Base-by-base conservation (phyloP, 2,797 vertebrate species). In the Malacoctenus gilli region DNA sequence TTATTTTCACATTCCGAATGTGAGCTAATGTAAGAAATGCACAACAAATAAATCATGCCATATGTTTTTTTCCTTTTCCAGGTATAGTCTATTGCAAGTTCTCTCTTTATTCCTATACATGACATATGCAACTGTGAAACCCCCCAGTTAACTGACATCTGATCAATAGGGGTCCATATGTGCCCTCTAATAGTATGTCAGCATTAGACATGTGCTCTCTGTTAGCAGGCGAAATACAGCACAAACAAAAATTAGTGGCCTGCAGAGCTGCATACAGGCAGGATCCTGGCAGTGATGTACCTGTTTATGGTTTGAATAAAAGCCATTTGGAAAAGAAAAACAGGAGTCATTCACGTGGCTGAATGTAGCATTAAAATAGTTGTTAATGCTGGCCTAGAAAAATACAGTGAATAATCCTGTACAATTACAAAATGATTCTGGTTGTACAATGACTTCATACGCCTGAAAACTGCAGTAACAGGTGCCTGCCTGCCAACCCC, bases 151-250 rank as follows among this genome's bases (percentile, higher is more conserved):
- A 54, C 14, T 57, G 35, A 36, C 57, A 50, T 38, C 7, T 35
- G 39, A 70, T 64, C 51, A 50, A 57, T 58, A 13, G 60, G 3
- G 10, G 30, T 54, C 52, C 18, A 47, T 39, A 39, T 35, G 31
- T 30, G 25, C 23, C 40, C 34, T 40, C 9, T 37, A 14, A 20
- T 47, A n/a, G 20, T 13, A 70, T 44, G 43, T 23, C 42, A 42
- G 5, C 30, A 44, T 35, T 30, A 14, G 19, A 36, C 4, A 14
- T 43, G 30, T 47, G 39, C 12, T 57, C 42, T 56, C 14, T 53
- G n/a, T 10, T n/a, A 4, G 25, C 8, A 10, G 13, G 15, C 30
- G 9, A 51, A 68, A 22, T 42, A 55, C 30, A 38, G 51, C 23
- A 70, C 30, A 52, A 50, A 59, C 46, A 31, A n/a, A 25, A 63